Conservation (phyloP, 2,113 vertebrate species). For the Gymnarchus niloticus region DNA sequence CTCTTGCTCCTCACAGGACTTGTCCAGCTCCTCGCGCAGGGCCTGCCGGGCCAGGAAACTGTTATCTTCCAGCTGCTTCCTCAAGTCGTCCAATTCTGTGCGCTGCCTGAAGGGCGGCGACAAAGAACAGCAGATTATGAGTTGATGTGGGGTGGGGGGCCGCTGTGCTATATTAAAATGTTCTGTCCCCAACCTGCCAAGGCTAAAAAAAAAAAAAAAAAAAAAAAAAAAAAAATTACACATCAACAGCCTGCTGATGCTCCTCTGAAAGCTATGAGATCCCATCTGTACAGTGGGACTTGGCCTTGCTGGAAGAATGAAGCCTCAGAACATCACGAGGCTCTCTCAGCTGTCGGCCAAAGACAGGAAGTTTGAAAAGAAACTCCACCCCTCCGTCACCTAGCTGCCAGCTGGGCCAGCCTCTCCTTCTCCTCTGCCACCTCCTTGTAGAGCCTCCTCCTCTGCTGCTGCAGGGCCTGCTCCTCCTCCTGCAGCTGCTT, state of each 20-base stretch:
- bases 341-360: background rate
- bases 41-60: conserved; percentile 61
- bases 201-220: background rate
- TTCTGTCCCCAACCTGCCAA: background rate
- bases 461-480: conserved; percentile 78
- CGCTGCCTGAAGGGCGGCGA: conserved; percentile 69
- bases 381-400: conserved; percentile 55
- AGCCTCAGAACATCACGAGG: background rate
- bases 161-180: background rate
- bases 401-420: conserved; percentile 74
- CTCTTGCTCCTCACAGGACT: conserved; percentile 78
- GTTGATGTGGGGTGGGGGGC: background rate
- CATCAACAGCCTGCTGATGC: background rate
- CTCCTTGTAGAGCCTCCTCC: conserved; percentile 74
- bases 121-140: background rate
- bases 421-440: conserved; percentile 84
- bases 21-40: conserved; percentile 76
- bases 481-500: conserved; percentile 89
- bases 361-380: background rate
- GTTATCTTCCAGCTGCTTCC: conserved; percentile 79
- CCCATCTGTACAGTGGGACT: background rate
- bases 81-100: conserved; percentile 74
- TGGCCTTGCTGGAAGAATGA: background rate
- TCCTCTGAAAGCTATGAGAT: background rate
- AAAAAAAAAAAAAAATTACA: background rate